Evolutionary conservation across 92 coral and sea anemone species (phyloP), one percentile per base, ranked within the genome.

Genomic region (Pocillopora grandis): DNA sequence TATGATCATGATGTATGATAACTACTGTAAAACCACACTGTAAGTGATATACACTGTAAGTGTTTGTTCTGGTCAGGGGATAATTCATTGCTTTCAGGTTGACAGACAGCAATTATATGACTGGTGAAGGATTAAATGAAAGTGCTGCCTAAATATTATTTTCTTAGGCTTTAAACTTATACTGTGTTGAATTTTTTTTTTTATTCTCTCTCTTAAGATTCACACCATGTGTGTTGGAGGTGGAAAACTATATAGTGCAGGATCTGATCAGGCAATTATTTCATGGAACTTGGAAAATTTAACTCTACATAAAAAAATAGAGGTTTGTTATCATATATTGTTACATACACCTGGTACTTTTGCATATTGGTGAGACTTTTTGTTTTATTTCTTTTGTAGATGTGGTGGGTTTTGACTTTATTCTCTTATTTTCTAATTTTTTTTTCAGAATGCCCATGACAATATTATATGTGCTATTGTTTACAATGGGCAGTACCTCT

Each of bases 401-500:
- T 42, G 0, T 42, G 52, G 52, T 42, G 52, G 52, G 18, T 59
- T 59, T 16, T 9, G 36, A 15, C 10, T 20, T 83, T n/a, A 31
- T 31, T 35, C 18, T 36, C 48, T 48, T 20, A 48, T 36, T 33
- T 18, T 14, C 9, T 66, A 42, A 3, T 23, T 0, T 12, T 55
- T n/a, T n/a, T 79, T 62, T 66, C 87, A 96, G 99, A 93, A 92
- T 78, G 98, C 99, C 65, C 99, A 96, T 69, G 93, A 96, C 37
- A 92, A 96, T 82, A 89, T 96, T 67, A 94, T 96, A 18, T 94
- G 98, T 89, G 99, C 98, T 3, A 92, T 94, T 66, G 98, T 92
- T 1, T 94, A 90, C 92, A 96, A 92, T 76, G 99, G 99, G 27
- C 90, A 94, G 86, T 96, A 91, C 65, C 77, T 96, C 19, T 96